Conservation (phyloP, 2,113 vertebrate species). For the Cairina moschata region DNA sequence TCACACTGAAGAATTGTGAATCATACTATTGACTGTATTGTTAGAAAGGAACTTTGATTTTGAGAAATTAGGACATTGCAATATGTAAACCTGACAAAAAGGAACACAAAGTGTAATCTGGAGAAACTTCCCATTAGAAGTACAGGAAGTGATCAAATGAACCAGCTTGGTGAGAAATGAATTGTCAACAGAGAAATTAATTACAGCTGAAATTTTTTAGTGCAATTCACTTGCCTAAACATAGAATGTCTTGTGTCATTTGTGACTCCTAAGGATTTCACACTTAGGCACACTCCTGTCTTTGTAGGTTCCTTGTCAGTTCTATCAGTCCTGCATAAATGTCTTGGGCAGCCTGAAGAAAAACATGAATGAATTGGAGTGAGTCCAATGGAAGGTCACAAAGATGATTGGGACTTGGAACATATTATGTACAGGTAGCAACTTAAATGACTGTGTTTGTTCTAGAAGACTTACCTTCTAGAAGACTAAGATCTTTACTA, state of each 20-base stretch:
- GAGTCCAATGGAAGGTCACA: background rate
- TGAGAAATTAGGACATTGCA: background rate
- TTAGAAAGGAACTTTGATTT: background rate
- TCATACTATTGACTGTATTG: background rate
- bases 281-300: background rate
- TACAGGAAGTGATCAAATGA: background rate
- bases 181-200: background rate
- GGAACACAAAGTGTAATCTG: background rate
- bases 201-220: background rate
- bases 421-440: background rate
- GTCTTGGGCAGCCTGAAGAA: background rate
- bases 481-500: background rate
- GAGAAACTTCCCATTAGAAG: background rate
- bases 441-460: background rate
- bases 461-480: background rate
- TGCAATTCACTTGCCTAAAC: background rate
- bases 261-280: background rate
- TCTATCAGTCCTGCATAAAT: accelerated
- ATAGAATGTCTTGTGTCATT: background rate
- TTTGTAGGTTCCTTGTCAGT: background rate
- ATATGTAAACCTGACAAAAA: background rate
- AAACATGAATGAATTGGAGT: background rate
- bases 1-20: background rate
- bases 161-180: background rate
- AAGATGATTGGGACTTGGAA: accelerated